A percentile compares a stretch with the other conserved stretches of the same genome.
Conservation (phyloP, 2,888 invertebrate species). For the Anoplius nigerrimus region DNA sequence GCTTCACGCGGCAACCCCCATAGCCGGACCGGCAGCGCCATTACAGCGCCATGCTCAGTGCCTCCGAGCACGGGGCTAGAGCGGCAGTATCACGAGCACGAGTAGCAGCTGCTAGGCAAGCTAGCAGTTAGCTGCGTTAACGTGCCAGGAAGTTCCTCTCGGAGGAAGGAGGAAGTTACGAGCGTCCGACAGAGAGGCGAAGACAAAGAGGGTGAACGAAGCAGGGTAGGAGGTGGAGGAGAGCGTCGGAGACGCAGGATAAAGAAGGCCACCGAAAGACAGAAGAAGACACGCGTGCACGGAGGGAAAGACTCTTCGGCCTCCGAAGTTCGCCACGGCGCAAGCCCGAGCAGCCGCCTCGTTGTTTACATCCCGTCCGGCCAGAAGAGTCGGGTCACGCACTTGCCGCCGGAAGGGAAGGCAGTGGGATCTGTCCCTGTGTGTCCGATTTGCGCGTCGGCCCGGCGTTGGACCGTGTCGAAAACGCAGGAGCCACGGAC, state of each 20-base stretch:
- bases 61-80: conserved; percentile 33
- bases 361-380: conserved; percentile 11
- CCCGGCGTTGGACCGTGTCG: too few relatives aligned
- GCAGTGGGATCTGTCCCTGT: too few relatives aligned
- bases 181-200: background rate
- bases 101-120: conserved; percentile 13
- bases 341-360: background rate
- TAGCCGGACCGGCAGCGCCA: conserved; percentile 54
- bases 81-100: conserved; percentile 31
- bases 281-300: background rate
- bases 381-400: background rate
- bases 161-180: background rate
- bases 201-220: background rate
- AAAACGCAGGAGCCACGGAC: too few relatives aligned
- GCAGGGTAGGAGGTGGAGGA: conserved; percentile 9
- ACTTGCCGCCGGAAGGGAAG: background rate
- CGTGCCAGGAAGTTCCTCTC: background rate
- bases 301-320: background rate
- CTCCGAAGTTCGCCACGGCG: conserved; percentile 1
- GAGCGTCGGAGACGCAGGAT: conserved; percentile 1
- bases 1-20: conserved; percentile 56
- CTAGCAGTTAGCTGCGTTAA: background rate
- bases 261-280: background rate
- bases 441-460: too few relatives aligned
- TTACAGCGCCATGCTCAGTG: conserved; percentile 55